These are phyloP conservation scores for Danio kyathit DNA, from an alignment of 2,797 vertebrate genomes.

Conservation along the genomic window DNA sequence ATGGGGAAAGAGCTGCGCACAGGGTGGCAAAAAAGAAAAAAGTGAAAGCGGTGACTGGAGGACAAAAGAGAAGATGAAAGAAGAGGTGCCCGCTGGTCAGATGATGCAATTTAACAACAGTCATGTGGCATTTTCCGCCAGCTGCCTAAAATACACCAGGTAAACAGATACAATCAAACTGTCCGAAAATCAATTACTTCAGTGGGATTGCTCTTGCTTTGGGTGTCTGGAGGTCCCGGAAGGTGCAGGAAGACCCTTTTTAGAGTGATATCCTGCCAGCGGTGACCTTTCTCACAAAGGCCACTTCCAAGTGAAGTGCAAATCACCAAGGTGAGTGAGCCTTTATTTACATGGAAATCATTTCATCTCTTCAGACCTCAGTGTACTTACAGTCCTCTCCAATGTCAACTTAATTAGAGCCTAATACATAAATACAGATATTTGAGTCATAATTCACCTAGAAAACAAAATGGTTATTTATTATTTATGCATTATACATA, in stretches of 20 bases:
- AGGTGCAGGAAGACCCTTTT: slow-evolving; percentile 28
- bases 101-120: slow-evolving; percentile 51
- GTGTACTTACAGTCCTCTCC: neutral
- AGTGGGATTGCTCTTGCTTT: slow-evolving; percentile 34
- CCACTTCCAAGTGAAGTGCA: slow-evolving; percentile 24
- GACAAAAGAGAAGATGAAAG: slow-evolving; percentile 10
- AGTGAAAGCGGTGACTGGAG: neutral
- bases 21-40: neutral
- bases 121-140: slow-evolving; percentile 37
- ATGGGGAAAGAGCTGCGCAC: neutral
- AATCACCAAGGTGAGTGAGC: neutral
- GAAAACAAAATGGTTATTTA: neutral
- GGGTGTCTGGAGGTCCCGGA: neutral
- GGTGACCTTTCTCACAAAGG: slow-evolving; percentile 29
- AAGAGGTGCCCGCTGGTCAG: slow-evolving; percentile 24
- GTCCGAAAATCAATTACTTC: slow-evolving; percentile 51
- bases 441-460: neutral
- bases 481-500: too few species aligned
- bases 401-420: neutral
- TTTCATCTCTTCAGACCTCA: neutral
- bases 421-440: neutral
- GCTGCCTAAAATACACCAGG: slow-evolving; percentile 50
- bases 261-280: slow-evolving; percentile 7
- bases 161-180: slow-evolving; percentile 54
- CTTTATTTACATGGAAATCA: slow-evolving; percentile 19